A percentile compares a stretch with the other conserved stretches of the same genome.
Evolutionary conservation across 2,113 vertebrate genomes (phyloP).

Genomic region (Falco punctatus): DNA sequence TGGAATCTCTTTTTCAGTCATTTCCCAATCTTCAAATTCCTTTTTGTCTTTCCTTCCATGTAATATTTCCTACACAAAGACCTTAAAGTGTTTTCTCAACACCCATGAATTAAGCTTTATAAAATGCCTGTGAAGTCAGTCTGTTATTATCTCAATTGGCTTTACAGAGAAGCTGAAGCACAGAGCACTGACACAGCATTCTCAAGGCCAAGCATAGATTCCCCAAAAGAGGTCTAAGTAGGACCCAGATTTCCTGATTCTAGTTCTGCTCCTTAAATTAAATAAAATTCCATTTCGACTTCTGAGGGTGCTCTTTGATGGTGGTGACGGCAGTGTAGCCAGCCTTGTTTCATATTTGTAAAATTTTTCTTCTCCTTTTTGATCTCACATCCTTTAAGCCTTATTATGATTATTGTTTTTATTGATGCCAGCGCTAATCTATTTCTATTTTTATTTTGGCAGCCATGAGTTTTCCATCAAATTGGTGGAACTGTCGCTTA

Average conservation of each 20-base stretch:
- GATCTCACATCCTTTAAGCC: constrained; percentile 14
- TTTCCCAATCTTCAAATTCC: not conserved
- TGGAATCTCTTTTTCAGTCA: not conserved
- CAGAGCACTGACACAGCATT: not conserved
- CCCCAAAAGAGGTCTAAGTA: not conserved
- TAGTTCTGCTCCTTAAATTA: constrained; percentile 18
- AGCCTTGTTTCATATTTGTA: constrained; percentile 25
- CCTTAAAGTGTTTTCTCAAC: not conserved
- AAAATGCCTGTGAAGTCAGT: not conserved
- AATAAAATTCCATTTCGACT: constrained; percentile 38
- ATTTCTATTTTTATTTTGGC: constrained; percentile 23
- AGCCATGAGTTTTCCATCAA: constrained; percentile 34
- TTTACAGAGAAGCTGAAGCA: constrained; percentile 8
- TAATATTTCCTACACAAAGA: not conserved
- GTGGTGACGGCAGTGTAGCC: not conserved
- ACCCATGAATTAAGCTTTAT: not conserved
- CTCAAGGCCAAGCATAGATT: not conserved
- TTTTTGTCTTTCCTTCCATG: not conserved
- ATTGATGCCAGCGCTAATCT: not conserved
- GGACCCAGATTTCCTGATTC: not conserved
- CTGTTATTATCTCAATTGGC: not conserved
- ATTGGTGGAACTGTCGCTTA: constrained; percentile 49
- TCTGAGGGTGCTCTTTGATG: constrained; percentile 34
- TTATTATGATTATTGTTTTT: not conserved
- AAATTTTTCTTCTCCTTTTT: constrained; percentile 14